phyloP scores from a whole-genome alignment of 2,113 vertebrate species.

The Mormoops blainvillei region DNA sequence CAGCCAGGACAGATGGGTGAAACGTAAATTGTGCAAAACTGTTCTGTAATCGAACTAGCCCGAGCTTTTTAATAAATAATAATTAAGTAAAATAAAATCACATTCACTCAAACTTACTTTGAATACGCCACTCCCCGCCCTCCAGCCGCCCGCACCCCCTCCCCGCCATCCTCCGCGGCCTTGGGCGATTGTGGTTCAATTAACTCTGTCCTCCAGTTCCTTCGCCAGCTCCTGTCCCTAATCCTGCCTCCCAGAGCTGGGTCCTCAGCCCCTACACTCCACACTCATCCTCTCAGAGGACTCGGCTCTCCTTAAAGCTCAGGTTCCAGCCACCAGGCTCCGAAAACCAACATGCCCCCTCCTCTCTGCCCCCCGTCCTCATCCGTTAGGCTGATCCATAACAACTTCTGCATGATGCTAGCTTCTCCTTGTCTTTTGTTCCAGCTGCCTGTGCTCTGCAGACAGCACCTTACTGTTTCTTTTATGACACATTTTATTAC shows the following conservation, averaged over 20 bases:
- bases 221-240: background rate
- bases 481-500: background rate
- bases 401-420: background rate
- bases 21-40: background rate
- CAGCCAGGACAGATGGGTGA: background rate
- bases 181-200: rapidly evolving
- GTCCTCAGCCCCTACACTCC: background rate
- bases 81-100: background rate
- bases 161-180: rapidly evolving
- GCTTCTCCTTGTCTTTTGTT: background rate
- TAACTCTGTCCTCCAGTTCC: background rate
- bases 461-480: background rate
- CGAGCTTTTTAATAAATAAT: background rate
- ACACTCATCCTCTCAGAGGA: background rate
- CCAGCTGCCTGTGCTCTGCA: background rate
- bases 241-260: background rate
- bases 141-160: background rate
- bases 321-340: background rate
- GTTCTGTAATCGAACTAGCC: background rate
- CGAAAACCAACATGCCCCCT: background rate
- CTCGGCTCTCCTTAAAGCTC: background rate
- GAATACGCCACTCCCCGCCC: background rate
- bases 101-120: background rate
- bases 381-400: background rate
- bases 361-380: background rate